Evolutionary conservation across 1,140 invertebrate genomes (phyloP).

Genomic region (Drosophila kohkoa): DNA sequence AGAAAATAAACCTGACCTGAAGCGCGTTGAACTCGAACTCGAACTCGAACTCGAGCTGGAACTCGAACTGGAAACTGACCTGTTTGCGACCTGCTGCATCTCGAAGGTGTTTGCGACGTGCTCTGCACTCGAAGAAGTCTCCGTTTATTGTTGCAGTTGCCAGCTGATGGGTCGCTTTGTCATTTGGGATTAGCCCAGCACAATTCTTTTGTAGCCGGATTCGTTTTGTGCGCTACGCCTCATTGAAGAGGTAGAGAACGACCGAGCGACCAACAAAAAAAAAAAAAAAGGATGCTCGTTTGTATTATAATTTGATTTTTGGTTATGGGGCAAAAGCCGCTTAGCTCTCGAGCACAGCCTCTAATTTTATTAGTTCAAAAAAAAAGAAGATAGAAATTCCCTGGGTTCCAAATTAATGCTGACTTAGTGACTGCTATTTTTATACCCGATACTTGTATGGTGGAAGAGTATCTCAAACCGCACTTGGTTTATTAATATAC

Average conservation of each 20-base stretch:
- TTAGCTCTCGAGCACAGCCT: constrained; percentile 35
- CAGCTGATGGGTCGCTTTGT: constrained; percentile 52
- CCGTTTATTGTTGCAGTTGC: not conserved
- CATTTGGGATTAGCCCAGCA: constrained; percentile 55
- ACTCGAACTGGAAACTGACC: constrained; percentile 9
- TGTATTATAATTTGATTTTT: constrained; percentile 71
- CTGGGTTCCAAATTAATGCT: constrained; percentile 39
- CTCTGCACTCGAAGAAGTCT: constrained; percentile 5
- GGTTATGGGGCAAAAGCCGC: constrained; percentile 45
- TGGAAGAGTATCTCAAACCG: no score
- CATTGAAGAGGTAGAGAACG: constrained; percentile 19
- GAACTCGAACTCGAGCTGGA: constrained; percentile 32
- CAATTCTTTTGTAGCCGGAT: constrained; percentile 8
- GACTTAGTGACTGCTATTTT: constrained; percentile 45
- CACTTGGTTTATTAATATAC: no score
- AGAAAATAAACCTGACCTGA: constrained; percentile 49
- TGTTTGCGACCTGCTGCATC: constrained; percentile 13
- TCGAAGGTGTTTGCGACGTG: constrained; percentile 38
- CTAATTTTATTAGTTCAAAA: constrained; percentile 41
- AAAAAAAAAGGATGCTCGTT: constrained; percentile 35
- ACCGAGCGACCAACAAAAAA: no score
- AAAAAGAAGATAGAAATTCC: not conserved
- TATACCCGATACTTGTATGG: no score
- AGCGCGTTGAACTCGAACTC: constrained; percentile 29
- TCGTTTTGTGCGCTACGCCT: constrained; percentile 40